Percentiles rank a stretch among this genome's conserved stretches.
phyloP scores from a whole-genome alignment of 2,797 vertebrate species.

The Nyctibius grandis region DNA sequence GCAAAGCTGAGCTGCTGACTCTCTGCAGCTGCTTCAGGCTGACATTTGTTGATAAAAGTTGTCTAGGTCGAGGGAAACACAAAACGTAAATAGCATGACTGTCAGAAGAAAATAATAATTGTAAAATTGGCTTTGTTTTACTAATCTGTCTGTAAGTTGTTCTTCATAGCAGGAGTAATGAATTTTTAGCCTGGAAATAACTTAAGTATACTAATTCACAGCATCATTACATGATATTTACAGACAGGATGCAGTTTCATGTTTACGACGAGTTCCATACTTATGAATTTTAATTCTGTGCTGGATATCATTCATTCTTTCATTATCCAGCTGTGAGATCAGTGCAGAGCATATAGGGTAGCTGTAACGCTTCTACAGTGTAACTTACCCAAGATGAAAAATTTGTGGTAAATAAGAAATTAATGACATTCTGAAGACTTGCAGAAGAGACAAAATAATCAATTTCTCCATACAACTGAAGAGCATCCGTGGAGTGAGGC shows the following conservation, averaged over 20 bases:
- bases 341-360: background rate
- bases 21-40: background rate
- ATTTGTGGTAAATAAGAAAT: slow-evolving; percentile 31
- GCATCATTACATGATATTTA: slow-evolving; percentile 5
- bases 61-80: background rate
- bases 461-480: slow-evolving; percentile 5
- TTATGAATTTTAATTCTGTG: slow-evolving; percentile 31
- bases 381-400: background rate
- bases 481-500: background rate
- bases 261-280: background rate
- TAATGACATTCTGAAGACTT: slow-evolving; percentile 17
- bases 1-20: background rate
- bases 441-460: slow-evolving; percentile 11
- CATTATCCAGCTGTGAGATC: slow-evolving; percentile 41
- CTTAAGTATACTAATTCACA: slow-evolving; percentile 1
- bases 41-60: slow-evolving; percentile 30
- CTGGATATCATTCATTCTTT: slow-evolving; percentile 29
- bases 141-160: slow-evolving; percentile 1
- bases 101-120: slow-evolving; percentile 40
- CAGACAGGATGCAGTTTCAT: slow-evolving; percentile 7
- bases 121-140: slow-evolving; percentile 21
- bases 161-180: background rate
- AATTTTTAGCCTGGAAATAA: slow-evolving; percentile 41
- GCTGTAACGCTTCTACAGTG: background rate
- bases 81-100: background rate